Conservation (phyloP, 2,113 vertebrate species). For the Willisornis vidua region DNA sequence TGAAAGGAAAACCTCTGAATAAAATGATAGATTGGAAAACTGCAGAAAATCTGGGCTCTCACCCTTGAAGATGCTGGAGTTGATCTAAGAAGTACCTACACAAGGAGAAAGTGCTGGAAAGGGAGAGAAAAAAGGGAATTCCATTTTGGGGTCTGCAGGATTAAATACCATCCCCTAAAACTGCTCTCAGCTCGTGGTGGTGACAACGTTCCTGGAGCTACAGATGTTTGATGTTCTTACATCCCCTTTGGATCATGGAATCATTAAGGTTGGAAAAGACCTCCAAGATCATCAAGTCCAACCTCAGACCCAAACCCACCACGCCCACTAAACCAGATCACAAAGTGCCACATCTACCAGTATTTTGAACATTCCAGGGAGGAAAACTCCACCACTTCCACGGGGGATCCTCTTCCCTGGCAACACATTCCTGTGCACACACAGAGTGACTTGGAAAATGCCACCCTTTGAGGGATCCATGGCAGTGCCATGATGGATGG, state of each 20-base stretch:
- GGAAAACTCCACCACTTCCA: neutral
- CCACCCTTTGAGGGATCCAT: neutral
- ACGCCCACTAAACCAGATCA: neutral
- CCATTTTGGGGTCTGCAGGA: fast-evolving
- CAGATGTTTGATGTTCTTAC: neutral
- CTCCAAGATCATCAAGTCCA: neutral
- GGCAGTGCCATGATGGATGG: neutral
- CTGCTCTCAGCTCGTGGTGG: neutral
- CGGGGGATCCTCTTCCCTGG: neutral
- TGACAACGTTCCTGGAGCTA: neutral
- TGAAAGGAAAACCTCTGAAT: neutral
- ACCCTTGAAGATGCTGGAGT: neutral
- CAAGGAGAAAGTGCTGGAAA: neutral
- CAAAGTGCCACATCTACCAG: neutral
- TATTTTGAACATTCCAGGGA: neutral
- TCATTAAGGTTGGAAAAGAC: neutral
- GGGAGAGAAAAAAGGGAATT: neutral
- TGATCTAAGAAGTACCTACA: neutral
- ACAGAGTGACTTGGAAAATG: neutral
- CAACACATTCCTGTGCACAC: neutral
- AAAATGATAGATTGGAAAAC: neutral
- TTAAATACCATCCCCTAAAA: neutral
- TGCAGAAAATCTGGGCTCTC: neutral
- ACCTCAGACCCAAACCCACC: neutral
- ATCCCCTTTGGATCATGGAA: neutral